Evolutionary conservation across 2,113 vertebrate genomes (phyloP), one percentile per base, ranked within the genome.

Genomic region (Drymodes brunneopygia): DNA sequence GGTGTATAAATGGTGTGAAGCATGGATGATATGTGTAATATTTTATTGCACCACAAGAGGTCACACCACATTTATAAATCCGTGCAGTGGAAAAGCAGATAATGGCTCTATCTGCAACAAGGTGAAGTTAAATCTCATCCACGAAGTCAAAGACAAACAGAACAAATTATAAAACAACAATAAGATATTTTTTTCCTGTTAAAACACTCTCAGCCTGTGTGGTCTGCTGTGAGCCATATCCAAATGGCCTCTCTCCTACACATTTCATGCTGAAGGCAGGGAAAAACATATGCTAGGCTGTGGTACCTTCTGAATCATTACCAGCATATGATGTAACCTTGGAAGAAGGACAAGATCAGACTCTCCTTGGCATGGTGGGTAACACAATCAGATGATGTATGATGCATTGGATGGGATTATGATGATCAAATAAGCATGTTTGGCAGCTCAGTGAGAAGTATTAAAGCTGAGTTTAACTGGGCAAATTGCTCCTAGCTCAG

Each of bases 11-110:
- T 5, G 12, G 24, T 11, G 6, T 29, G 62, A 35, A 11, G 3
- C 25, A 8, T 22, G 8, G 85, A 58, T 89, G 56, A 38, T 36
- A 22, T 8, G 7, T 97, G 96, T 66, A 95, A 64, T 98, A 92
- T 97, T 95, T 79, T 81, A 36, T 80, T 93, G 3, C 1, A 73
- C 97, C 98, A 98, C 95, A 73, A 97, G 97, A 85, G 96, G 98
- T 97, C 97, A 94, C 3, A 96, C 75, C 90, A 47, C 40, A 91
- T 92, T 96, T 92, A 89, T 54, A 96, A 92, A 98, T 96, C 84
- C 66, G 16, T 9, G 33, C 65, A 21, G 23, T 45, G 25, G 50
- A 53, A 77, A 91, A 89, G 28, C 11, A n/a, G 19, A 21, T 67
- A 62, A 36, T 29, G 18, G 18, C 71, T 91, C 71, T 65, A 7